Base-by-base conservation (phyloP, 1,140 invertebrate genomes). In the Prorops nasuta region DNA sequence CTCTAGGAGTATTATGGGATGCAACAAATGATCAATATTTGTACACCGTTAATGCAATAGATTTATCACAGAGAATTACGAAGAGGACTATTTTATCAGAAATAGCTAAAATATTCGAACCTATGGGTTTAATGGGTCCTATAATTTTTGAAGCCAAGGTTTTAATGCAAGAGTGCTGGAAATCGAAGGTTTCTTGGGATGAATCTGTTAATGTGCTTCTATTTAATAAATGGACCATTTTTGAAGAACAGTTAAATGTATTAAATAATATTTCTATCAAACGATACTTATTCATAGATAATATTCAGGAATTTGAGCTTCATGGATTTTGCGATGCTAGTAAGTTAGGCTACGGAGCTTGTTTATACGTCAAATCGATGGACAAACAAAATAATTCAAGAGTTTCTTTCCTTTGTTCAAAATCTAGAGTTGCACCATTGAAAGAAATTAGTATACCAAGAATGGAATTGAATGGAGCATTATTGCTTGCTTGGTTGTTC, bases 401-500 rank as follows among this genome's bases (percentile, higher is more conserved):
- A 3, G 34, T 14, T 8, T n/a, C 3, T 9, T 35, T 35, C 6
- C 17, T 66, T 24, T 43, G 18, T 18, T 32, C 71, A 0, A 77
- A 77, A 51, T 52, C 61, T 7, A 47, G 63, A 37, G 70, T 75
- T 7, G 58, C 73, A n/a, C 72, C 34, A 3, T 7, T 74, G n/a
- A 66, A 72, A 58, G 20, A 19, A 8, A 37, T 63, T 2, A 60
- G 73, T 3, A 66, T 77, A 31, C 69, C 74, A 4, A 24, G 71
- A 16, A 39, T 77, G 12, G 77, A 79, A 47, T 49, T 79, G 7
- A 64, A 52, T 35, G 77, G 63, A 10, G 72, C 74, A n/a, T 68
- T 7, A 15, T 77, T 9, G 53, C 66, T 15, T 4, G 15, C 34
- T n/a, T 4, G 34, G 14, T n/a, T 35, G 3, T n/a, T 4, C 15